Percentiles rank a stretch among this genome's conserved stretches.
Evolutionary conservation across 2,797 vertebrate species (phyloP).

Genomic region (Enteromius radiatus): DNA sequence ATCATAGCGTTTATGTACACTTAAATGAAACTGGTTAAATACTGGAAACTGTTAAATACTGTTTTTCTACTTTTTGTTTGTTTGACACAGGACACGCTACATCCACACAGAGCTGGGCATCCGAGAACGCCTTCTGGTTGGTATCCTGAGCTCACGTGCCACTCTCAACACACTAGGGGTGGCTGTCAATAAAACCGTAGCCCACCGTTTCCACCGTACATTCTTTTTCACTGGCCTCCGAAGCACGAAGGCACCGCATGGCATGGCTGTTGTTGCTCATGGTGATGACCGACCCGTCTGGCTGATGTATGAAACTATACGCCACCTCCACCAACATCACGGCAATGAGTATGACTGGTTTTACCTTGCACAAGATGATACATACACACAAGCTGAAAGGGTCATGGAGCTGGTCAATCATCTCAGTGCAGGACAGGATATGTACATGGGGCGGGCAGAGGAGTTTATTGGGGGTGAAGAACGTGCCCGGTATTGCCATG

Average conservation of each 20-base stretch:
- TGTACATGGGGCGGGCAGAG: conserved; percentile 93
- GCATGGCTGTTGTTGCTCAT: conserved; percentile 91
- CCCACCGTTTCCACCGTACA: conserved; percentile 89
- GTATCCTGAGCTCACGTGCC: conserved; percentile 89
- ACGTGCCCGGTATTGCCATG: conserved; percentile 91
- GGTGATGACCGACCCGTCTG: conserved; percentile 95
- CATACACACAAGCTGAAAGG: conserved; percentile 89
- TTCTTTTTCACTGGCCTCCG: conserved; percentile 94
- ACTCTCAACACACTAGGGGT: conserved; percentile 90
- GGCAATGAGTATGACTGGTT: conserved; percentile 96
- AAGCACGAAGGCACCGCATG: conserved; percentile 85
- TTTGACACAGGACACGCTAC: conserved; percentile 88
- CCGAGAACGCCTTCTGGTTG: conserved; percentile 90
- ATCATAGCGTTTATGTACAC: background rate
- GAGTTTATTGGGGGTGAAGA: conserved; percentile 95
- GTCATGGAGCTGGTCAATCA: conserved; percentile 88
- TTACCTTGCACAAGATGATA: conserved; percentile 93
- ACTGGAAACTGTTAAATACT: background rate
- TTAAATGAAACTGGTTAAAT: background rate
- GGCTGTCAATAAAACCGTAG: conserved; percentile 94
- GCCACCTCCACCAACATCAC: conserved; percentile 88
- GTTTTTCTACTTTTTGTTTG: background rate
- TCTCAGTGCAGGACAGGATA: conserved; percentile 89
- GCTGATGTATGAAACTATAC: conserved; percentile 97
- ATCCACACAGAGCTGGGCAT: conserved; percentile 97